Percentiles rank a stretch among this genome's conserved stretches.
phyloP scores from a whole-genome alignment of 2,888 invertebrate genomes.

The Lycia hirtaria region DNA sequence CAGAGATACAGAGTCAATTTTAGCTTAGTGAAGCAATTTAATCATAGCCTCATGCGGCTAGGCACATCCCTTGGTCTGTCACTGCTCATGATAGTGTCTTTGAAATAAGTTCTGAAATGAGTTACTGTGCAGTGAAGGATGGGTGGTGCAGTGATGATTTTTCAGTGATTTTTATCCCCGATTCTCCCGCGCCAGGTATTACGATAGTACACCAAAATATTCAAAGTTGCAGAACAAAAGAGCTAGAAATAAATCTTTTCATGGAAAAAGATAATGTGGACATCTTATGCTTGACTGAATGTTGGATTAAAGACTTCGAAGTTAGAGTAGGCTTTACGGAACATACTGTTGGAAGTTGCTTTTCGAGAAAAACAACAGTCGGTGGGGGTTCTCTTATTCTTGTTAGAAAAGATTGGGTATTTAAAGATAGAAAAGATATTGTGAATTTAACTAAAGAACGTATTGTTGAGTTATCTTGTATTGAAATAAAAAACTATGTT shows the following conservation, averaged over 20 bases:
- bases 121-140: no score
- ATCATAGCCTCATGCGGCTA: no score
- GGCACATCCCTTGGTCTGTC: no score
- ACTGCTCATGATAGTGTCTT: no score
- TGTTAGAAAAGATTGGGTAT: neutral
- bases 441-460: neutral
- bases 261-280: neutral
- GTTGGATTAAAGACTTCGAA: neutral
- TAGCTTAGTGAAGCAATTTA: no score
- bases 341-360: neutral
- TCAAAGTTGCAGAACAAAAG: slow-evolving; percentile 2
- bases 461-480: neutral
- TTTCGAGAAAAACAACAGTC: neutral
- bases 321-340: neutral
- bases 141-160: no score
- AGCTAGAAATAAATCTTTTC: slow-evolving; percentile 1
- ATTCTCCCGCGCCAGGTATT: neutral
- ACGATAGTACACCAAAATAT: slow-evolving; percentile 3
- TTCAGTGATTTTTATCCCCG: no score
- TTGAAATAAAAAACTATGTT: neutral
- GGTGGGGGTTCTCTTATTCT: neutral
- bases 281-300: neutral
- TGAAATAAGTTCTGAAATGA: no score
- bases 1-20: no score
- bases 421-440: neutral